A percentile compares a stretch with the other conserved stretches of the same genome.
These are phyloP conservation scores for Borostomias antarcticus DNA, from an alignment of 2,797 vertebrate genomes.

Conservation along the genomic window DNA sequence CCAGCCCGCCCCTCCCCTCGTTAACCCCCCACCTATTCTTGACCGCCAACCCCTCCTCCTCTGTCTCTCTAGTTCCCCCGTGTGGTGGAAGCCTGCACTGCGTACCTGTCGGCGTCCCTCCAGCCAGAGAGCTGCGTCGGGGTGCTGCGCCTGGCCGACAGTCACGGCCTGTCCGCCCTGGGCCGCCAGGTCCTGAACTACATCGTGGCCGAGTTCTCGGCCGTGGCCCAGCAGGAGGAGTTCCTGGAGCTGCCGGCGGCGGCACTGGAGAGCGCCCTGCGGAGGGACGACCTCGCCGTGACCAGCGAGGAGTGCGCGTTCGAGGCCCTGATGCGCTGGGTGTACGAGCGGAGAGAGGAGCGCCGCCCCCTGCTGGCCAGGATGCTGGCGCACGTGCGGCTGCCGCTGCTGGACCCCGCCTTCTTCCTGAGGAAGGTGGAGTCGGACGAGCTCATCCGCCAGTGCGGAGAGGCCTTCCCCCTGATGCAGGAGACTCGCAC, in stretches of 20 bases:
- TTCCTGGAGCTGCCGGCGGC: slow-evolving; percentile 85
- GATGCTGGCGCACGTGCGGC: slow-evolving; percentile 82
- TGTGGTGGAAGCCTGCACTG: slow-evolving; percentile 90
- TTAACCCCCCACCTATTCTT: neutral
- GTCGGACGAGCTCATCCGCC: slow-evolving; percentile 85
- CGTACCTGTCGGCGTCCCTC: slow-evolving; percentile 87
- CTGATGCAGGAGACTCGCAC: slow-evolving; percentile 90
- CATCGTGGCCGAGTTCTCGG: slow-evolving; percentile 88
- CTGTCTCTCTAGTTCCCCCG: slow-evolving; percentile 82
- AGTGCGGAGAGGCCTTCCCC: slow-evolving; percentile 86
- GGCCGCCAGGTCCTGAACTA: slow-evolving; percentile 83
- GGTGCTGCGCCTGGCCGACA: slow-evolving; percentile 88
- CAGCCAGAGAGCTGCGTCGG: slow-evolving; percentile 92
- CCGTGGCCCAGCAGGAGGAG: slow-evolving; percentile 84
- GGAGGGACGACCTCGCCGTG: slow-evolving; percentile 88
- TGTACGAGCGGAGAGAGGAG: slow-evolving; percentile 78
- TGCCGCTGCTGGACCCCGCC: slow-evolving; percentile 91
- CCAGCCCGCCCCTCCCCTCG: too few species aligned
- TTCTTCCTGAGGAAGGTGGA: slow-evolving; percentile 95
- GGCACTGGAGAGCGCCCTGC: slow-evolving; percentile 81
- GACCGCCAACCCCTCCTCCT: neutral
- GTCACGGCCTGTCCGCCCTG: slow-evolving; percentile 81
- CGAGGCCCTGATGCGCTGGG: slow-evolving; percentile 89
- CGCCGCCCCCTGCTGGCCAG: slow-evolving; percentile 75
- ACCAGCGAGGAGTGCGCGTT: slow-evolving; percentile 90